Evolutionary conservation across 2,113 vertebrate genomes (phyloP), one percentile per base, ranked within the genome.

Genomic region (Megaptera novaeangliae): DNA sequence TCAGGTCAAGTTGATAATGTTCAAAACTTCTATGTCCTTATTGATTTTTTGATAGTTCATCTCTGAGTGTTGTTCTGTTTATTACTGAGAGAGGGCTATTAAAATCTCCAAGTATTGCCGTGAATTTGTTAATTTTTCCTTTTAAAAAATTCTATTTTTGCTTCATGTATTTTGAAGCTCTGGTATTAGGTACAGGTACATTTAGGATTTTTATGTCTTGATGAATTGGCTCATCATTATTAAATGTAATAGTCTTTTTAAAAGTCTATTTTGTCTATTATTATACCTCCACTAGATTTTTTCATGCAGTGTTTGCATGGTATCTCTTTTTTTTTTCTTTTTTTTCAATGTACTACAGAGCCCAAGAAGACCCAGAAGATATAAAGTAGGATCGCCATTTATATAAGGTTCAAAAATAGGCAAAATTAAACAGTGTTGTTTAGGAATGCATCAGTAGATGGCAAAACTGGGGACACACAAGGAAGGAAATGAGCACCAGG

Each of bases 121-220:
- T 57, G 49, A 59, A 74, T 93, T 93, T 80, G 8, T 69, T 88
- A 52, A 63, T 96, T 93, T 93, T 25, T 75, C 39, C 27, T 84
- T 95, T 93, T 88, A 85, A 57, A 68, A 68, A 69, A 25, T 94
- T 94, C 17, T 23, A 68, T 75, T 94, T 94, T 77, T 82, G n/a
- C n/a, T 63, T 92, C 20, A 39, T 63, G 9, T 78, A 41, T 91
- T 95, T 96, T 95, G 39, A 89, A 92, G 23, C 49, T 88, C 81
- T 93, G 14, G 77, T 95, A 69, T 91, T 87, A 71, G 4, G 49
- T 74, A 41, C 17, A 55, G 94, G 14, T 23, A 59, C 29, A 86
- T 71, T 88, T 95, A 93, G 57, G 41, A 75, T 91, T 84, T 34
- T 34, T 71, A 3, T 64, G 4, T 64, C 34, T 80, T 92, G 46